Evolutionary conservation across 2,113 vertebrate genomes (phyloP).

Genomic region (Jaculus jaculus): DNA sequence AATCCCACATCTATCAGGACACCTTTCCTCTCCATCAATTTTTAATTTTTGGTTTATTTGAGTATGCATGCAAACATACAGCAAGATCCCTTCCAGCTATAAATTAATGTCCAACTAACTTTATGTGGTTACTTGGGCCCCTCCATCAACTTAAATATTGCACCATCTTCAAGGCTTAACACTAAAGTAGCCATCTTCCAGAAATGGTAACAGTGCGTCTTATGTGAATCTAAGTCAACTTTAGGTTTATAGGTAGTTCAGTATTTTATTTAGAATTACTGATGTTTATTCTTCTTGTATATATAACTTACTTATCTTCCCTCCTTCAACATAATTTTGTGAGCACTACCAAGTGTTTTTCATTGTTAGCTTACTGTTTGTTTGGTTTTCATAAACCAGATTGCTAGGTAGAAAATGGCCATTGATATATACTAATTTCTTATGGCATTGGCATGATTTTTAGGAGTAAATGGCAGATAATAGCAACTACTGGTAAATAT

Average conservation of each 20-base stretch:
- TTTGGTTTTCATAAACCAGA: constrained; percentile 9
- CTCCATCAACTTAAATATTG: not conserved
- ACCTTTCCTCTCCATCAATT: not conserved
- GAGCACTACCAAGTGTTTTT: not conserved
- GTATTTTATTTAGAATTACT: not conserved
- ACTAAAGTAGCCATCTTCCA: not conserved
- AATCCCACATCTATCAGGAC: not conserved
- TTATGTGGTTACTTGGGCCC: not conserved
- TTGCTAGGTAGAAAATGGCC: constrained; percentile 28
- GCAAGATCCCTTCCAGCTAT: too few relatives aligned
- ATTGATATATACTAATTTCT: not conserved
- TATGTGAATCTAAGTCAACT: not conserved
- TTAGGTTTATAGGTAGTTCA: not conserved
- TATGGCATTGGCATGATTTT: not conserved
- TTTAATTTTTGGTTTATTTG: not conserved
- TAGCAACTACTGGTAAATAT: not conserved
- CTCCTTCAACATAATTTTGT: not conserved
- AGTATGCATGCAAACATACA: too few relatives aligned
- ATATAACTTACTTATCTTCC: not conserved
- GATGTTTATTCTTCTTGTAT: not conserved
- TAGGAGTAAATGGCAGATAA: not conserved
- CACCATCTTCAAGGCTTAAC: not conserved
- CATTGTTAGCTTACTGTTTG: not conserved
- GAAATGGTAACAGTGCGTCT: not conserved
- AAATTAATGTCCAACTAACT: too few relatives aligned